Percentiles rank a stretch among this genome's conserved stretches.
These are phyloP conservation scores for Oncorhynchus nerka DNA, from an alignment of 2,113 vertebrate genomes.

Conservation along the genomic window DNA sequence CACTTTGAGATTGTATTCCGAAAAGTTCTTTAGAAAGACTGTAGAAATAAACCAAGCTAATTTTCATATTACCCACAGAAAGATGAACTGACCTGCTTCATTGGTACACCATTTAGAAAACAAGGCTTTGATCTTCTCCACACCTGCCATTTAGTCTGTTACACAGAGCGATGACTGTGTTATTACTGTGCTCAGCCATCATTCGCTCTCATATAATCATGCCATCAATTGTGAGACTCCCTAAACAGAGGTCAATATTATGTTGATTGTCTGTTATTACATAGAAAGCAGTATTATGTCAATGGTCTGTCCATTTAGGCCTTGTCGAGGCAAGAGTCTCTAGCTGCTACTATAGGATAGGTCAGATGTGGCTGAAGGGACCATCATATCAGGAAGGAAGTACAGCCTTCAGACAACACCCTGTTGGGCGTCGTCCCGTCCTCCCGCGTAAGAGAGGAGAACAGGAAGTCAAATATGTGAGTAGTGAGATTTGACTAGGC, in stretches of 20 bases:
- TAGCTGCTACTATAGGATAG: conserved; percentile 10
- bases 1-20: too few relatives aligned
- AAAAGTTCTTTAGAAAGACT: too few relatives aligned
- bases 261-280: too few relatives aligned
- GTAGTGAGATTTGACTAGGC: conserved; percentile 62
- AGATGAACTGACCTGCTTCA: too few relatives aligned
- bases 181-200: not conserved
- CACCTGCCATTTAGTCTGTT: not conserved
- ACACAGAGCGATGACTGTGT: not conserved
- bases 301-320: not conserved
- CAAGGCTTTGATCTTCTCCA: not conserved
- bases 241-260: too few relatives aligned
- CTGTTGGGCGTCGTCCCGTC: conserved; percentile 25
- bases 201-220: too few relatives aligned
- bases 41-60: too few relatives aligned
- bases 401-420: conserved; percentile 26
- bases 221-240: too few relatives aligned
- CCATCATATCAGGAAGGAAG: conserved; percentile 9
- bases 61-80: too few relatives aligned
- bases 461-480: conserved; percentile 34
- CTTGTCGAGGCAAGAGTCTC: not conserved
- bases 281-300: too few relatives aligned
- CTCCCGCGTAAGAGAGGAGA: conserved; percentile 16
- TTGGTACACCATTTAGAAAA: too few relatives aligned
- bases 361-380: conserved; percentile 26